Base-by-base conservation (phyloP, 2,113 vertebrate species). In the Herpetotheres cachinnans region DNA sequence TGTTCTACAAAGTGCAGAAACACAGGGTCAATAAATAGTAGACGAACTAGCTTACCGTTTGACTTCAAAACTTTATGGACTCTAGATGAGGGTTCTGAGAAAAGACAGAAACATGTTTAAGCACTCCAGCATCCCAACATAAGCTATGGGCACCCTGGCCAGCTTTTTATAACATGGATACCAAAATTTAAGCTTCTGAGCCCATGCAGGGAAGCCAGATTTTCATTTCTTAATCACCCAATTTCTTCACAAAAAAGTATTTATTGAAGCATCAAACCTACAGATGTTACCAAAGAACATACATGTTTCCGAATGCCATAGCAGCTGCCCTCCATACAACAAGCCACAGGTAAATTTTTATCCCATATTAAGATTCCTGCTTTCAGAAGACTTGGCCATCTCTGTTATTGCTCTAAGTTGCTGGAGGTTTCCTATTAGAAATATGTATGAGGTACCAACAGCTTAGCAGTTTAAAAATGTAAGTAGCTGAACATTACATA, bases 61-160 rank as follows among this genome's bases (percentile, higher is more conserved):
- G 99, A 98, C 95, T 99, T 99, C 73, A 99, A 97, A 93, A 99
- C 99, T 98, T 99, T 99, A 97, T 99, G 97, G 77, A 98, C 96
- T 98, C 99, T 99, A 19, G 99, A 99, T 8, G 99, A 98, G 54
- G 99, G 99, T 94, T 99, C 99, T 99, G 96, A 69, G 96, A 69
- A 96, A 96, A 59, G 84, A 97, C 30, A 94, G 91, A 8, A 96
- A 93, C 19, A 26, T 8, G 7, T 91, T 78, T 36, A 86, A 86
- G 55, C 21, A 84, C 42, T 96, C 49, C 47, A 54, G 30, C 11
- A 65, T 78, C 69, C 21, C 8, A 69, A 66, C 95, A 40, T 47
- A 92, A 93, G 82, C 49, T 72, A 44, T 9, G 7, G 30, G 17
- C 20, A 63, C 74, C n/a, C 36, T 81, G 16, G 15, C 30, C 22